These are phyloP conservation scores for Philonicus albiceps DNA, from an alignment of 2,888 invertebrate genomes.

Conservation along the genomic window DNA sequence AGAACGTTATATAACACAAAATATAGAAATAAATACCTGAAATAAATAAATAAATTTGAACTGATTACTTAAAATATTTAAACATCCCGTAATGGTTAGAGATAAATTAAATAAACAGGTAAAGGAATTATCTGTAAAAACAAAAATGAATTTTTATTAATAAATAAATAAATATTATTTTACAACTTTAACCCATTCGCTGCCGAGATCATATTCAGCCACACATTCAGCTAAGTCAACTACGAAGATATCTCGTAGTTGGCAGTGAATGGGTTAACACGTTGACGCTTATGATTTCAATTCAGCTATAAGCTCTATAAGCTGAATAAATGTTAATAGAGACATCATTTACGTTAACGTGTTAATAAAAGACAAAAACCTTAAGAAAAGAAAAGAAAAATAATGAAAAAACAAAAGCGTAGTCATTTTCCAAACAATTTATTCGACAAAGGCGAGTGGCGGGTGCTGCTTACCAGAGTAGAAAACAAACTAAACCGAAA, in stretches of 20 bases:
- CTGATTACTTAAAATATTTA: too few relatives aligned
- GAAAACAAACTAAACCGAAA: slow-evolving; percentile 16
- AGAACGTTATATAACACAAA: background rate
- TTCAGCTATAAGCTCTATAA: too few relatives aligned
- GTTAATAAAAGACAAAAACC: too few relatives aligned
- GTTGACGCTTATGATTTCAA: too few relatives aligned
- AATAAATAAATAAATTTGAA: background rate
- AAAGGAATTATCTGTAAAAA: too few relatives aligned
- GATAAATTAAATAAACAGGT: background rate
- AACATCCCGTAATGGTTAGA: background rate
- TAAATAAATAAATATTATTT: background rate
- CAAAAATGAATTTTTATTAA: too few relatives aligned
- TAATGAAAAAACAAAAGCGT: background rate
- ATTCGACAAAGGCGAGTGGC: background rate
- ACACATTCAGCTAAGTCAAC: too few relatives aligned
- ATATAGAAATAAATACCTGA: background rate
- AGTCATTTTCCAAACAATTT: slow-evolving; percentile 27
- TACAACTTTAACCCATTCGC: background rate
- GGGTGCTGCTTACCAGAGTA: background rate
- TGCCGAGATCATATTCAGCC: too few relatives aligned
- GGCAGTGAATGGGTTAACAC: too few relatives aligned
- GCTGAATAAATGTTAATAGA: too few relatives aligned
- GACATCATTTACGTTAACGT: too few relatives aligned
- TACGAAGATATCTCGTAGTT: too few relatives aligned
- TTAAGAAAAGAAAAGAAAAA: background rate